Evolutionary conservation across 2,888 invertebrate species (phyloP), one percentile per base, ranked within the genome.

Genomic region (Morpho helenor): DNA sequence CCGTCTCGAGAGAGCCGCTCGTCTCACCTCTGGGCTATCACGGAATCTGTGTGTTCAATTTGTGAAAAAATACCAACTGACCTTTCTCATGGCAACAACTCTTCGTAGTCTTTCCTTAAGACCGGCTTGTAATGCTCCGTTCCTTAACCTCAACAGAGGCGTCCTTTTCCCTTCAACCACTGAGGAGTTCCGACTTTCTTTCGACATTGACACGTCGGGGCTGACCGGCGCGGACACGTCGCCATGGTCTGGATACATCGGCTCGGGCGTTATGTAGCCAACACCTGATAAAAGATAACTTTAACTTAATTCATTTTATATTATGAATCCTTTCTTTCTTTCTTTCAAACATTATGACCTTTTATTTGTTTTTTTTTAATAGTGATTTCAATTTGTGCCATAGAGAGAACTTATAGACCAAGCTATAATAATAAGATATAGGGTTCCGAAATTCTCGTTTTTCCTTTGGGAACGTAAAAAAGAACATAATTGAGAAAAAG

Each of bases 101-200:
- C 92, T 91, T 48, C 88, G 88, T 54, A 95, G 85, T 66, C 92
- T 87, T 61, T 92, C 91, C 52, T 91, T 91, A 22, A 95, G 91
- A 0, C 94, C 94, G 5, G 92, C 91, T 68, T 94, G 94, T 41
- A 95, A 80, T 49, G 93, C 94, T 39, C 95, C 95, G 69, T 95
- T 95, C 68, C 93, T 85, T 51, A 95, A 83, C 68, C 92, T 82
- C 72, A 94, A 81, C 42, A 94, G 74, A 2, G 91, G 91, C 45
- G 88, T 90, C 40, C 80, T 81, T 58, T 82, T 82, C 56, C 77
- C 75, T 45, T 63, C 57, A 3, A 63, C 61, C 57, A 72, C 61
- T 0, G 75, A 66, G 8, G 72, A 62, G 53, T 68, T 71, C 56
- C 72, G 67, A 53, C 62, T 74, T 41, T 79, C 82, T 61, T 82